Base-by-base conservation (phyloP, 2,888 invertebrate genomes). In the Patella pellucida region DNA sequence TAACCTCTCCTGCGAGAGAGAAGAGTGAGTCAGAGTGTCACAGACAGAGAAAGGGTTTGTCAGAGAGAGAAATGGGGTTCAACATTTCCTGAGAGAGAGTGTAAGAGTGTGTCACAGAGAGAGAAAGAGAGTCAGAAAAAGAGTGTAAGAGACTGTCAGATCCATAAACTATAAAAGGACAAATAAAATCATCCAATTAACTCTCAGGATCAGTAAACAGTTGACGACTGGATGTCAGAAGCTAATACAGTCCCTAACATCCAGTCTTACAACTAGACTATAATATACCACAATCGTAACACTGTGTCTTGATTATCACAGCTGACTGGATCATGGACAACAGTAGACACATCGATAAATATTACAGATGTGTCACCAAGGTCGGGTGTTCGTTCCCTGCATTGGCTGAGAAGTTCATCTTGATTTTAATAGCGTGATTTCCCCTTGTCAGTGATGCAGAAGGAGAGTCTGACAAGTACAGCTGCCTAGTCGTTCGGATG, bases 201-300 rank as follows among this genome's bases (percentile, higher is more conserved):
- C 62, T 62, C 62, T 62, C 62, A 62, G 62, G 23, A 62, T 62
- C 62, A 62, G 62, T 62, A 23, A 62, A 12, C 23, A 62, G 23
- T 62, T 23, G 62, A 41, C 41, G 9, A 41, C 41, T 41, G 41
- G 41, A 41, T 41, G 41, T 41, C 41, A 41, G 41, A 41, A 41
- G 9, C 41, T 41, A 41, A 41, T 41, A 41, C 41, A 41, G 41
- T 9, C 41, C 41, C 41, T 4, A 41, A 41, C 41, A 41, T 41
- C 41, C 41, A 41, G 41, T 41, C 41, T 41, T 1, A 41, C 41
- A 41, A 41, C 41, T 41, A 9, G 41, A 41, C 0, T 62, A 23
- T 23, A 62, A 11, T 62, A 62, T 62, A 62, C 62, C 62, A 62
- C 62, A 62, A 62, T 23, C 62, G 62, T 62, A 62, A 62, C 62